Percentiles rank a stretch among this genome's conserved stretches.
Evolutionary conservation across 2,113 vertebrate genomes (phyloP).

Genomic region (Turdus rufiventris): DNA sequence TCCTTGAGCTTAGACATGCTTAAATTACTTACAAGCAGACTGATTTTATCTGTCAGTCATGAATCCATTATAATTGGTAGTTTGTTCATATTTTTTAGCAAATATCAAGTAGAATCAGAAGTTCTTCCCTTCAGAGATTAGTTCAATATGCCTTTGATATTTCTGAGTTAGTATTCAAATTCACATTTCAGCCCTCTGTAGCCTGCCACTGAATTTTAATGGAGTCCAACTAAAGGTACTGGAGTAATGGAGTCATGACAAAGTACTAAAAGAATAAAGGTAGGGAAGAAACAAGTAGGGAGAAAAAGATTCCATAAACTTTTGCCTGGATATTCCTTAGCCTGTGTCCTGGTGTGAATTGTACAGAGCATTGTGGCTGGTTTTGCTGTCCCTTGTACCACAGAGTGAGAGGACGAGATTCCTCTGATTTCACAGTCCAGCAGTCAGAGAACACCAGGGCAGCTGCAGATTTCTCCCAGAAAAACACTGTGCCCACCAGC

Average conservation of each 20-base stretch:
- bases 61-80: neutral
- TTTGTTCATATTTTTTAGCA: neutral
- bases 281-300: neutral
- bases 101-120: constrained; percentile 14
- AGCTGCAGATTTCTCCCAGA: neutral
- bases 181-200: neutral
- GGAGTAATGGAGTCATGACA: neutral
- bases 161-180: constrained; percentile 13
- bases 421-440: neutral
- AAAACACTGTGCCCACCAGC: neutral
- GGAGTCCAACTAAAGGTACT: neutral
- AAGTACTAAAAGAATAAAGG: neutral
- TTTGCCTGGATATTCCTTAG: neutral
- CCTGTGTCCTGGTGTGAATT: neutral
- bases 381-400: neutral
- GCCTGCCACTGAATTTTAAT: neutral
- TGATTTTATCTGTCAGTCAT: constrained; percentile 28
- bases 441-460: neutral
- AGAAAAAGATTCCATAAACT: neutral
- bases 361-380: neutral
- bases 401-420: neutral
- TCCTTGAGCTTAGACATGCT: neutral
- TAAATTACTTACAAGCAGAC: neutral
- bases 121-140: constrained; percentile 6
- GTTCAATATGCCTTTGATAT: constrained; percentile 1